These are phyloP conservation scores for Aphelenchoides bicaudatus DNA, from an alignment of 2,888 invertebrate species.

Conservation along the genomic window DNA sequence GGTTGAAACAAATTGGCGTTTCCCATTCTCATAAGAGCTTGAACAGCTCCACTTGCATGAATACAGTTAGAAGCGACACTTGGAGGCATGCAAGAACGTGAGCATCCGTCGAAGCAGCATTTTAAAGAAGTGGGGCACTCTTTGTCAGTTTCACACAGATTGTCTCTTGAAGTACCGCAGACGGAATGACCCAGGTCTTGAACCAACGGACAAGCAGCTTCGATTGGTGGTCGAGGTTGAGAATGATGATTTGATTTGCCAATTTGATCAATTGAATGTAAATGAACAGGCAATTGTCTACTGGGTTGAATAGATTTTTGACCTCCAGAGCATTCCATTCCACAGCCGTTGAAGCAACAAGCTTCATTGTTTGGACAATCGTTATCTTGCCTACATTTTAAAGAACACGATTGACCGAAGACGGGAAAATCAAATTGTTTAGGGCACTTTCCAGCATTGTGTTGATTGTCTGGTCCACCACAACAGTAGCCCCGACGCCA, in stretches of 20 bases:
- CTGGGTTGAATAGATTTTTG: not conserved
- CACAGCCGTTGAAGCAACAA: conserved; percentile 58
- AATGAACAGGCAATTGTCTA: too few relatives aligned
- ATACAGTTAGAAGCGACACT: conserved; percentile 27
- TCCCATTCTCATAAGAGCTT: not conserved
- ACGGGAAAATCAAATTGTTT: conserved; percentile 26
- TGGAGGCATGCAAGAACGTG: conserved; percentile 26
- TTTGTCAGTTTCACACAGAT: conserved; percentile 24
- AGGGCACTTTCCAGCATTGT: conserved; percentile 41
- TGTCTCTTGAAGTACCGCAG: conserved; percentile 23
- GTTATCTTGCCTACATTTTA: conserved; percentile 41
- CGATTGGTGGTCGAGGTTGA: not conserved
- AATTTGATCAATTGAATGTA: too few relatives aligned
- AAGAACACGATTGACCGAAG: conserved; percentile 31
- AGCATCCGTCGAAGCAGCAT: conserved; percentile 32
- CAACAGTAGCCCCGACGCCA: conserved; percentile 46
- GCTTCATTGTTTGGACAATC: conserved; percentile 43
- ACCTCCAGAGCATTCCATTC: conserved; percentile 38
- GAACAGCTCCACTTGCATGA: conserved; percentile 25
- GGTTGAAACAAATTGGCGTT: conserved; percentile 30
- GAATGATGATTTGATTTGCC: too few relatives aligned
- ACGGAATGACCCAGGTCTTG: conserved; percentile 25
- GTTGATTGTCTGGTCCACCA: conserved; percentile 27
- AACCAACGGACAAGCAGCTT: conserved; percentile 24
- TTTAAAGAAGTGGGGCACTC: conserved; percentile 16